These are phyloP conservation scores for Melipona quadrifasciata DNA, from an alignment of 1,140 invertebrate genomes.

Conservation along the genomic window DNA sequence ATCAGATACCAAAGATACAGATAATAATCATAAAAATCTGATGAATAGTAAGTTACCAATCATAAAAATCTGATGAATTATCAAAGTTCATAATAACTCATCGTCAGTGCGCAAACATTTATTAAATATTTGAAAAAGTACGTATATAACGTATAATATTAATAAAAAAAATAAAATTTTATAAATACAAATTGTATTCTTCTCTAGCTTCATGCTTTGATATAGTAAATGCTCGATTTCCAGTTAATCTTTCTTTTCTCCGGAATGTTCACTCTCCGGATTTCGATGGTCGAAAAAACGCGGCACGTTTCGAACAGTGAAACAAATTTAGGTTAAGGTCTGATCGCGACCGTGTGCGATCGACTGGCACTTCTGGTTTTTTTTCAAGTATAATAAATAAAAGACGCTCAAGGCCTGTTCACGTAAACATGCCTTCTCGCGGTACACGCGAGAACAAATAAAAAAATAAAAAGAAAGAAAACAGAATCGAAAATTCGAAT, in stretches of 20 bases:
- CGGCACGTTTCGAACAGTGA: slow-evolving; percentile 56
- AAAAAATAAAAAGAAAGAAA: no score
- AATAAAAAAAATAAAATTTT: not conserved
- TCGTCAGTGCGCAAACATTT: not conserved
- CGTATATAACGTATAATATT: no score
- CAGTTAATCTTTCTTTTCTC: not conserved
- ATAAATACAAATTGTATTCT: not conserved
- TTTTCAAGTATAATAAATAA: slow-evolving; percentile 45
- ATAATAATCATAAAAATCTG: not conserved
- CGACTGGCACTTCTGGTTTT: slow-evolving; percentile 31
- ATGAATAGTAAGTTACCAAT: not conserved
- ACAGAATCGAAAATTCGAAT: not conserved
- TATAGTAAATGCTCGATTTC: not conserved
- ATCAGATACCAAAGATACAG: not conserved
- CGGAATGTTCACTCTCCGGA: not conserved
- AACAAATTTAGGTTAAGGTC: slow-evolving; percentile 72
- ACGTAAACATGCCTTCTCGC: not conserved
- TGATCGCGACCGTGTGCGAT: slow-evolving; percentile 37
- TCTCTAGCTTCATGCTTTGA: not conserved
- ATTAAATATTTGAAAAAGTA: not conserved
- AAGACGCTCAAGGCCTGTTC: slow-evolving; percentile 16
- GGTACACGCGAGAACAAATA: not conserved
- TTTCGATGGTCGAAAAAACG: slow-evolving; percentile 33
- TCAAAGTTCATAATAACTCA: not conserved
- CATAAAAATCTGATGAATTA: not conserved